Base-by-base conservation (phyloP, 2,888 invertebrate species). In the Ennomos quercinarius region DNA sequence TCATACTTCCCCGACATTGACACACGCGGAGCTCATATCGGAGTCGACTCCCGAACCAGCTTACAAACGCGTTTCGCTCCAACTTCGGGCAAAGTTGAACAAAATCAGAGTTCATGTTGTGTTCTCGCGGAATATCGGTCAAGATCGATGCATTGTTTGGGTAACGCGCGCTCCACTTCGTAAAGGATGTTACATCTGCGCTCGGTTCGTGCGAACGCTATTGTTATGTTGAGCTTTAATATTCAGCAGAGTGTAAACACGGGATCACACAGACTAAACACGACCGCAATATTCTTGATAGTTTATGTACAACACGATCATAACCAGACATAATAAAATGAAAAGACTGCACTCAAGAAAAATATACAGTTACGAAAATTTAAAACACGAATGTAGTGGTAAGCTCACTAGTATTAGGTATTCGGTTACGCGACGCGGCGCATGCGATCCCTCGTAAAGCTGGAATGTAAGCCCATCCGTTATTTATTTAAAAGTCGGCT, bases 11-110 rank as follows among this genome's bases (percentile, higher is more conserved):
- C 54, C 63, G 61, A 66, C 63, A 61, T 60, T 77, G 80, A 78
- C 81, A 80, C 76, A 76, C 78, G 72, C 70, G 74, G 68, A 66
- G 58, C 67, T 66, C 62, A 68, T 67, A 68, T 66, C 61, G 60
- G 62, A 61, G 47, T 53, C 51, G 56, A 58, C 52, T 49, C 37
- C 13, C 34, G 49, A 37, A 27, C 27, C 27, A 27, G 12, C 55
- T 60, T 52, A 54, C 51, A 58, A 54, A 53, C 58, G 58, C 50
- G 44, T 50, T 47, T 13, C 48, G 43, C 11, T 36, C 36, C 44
- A 55, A 34, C 17, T 39, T 11, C 8, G 11, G 9, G 11, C 17
- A 61, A 57, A 55, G 43, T 38, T 53, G n/a, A 35, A 9, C 6
- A 12, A 27, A 41, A 45, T 39, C 38, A 52, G 38, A 44, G 41